Evolutionary conservation across 2,888 invertebrate species (phyloP), one percentile per base, ranked within the genome.

Genomic region (Ferdinandea cuprea): DNA sequence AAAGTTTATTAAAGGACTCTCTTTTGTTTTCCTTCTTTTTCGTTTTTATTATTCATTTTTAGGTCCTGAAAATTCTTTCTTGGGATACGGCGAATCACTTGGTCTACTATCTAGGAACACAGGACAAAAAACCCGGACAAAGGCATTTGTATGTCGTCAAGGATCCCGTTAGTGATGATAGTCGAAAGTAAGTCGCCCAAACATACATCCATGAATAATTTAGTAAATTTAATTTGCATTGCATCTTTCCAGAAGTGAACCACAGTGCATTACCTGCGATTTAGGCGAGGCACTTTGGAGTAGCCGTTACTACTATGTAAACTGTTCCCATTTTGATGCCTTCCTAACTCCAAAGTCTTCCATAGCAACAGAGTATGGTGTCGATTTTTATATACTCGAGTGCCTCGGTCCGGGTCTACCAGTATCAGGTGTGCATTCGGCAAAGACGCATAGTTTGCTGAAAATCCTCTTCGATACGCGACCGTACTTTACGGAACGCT

Each of bases 381-480:
- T 91, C 86, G 89, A 91, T 52, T 90, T 88, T 86, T 97, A 96
- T 90, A 96, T 97, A 86, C 93, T 98, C 86, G 94, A 96, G 89
- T 98, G 98, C 91, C 95, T 95, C 87, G 98, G 98, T n/a, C 98
- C 97, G 46, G 96, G 96, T 79, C 93, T 97, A 85, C 98, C 98
- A 79, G 93, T 96, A 87, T 96, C 96, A 50, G 96, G 91, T 76
- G 93, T 96, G 86, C 96, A 96, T 90, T 93, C 94, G 86, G 94
- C 94, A 87, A 93, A 92, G 87, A 94, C 94, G 54, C 96, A 96
- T 91, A 95, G 95, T 89, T 92, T 96, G 91, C 92, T 95, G 86
- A 93, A 95, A 90, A 93, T 95, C 87, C 92, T 96, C 86, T 96
- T 95, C 91, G 97, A 94, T 91, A 94, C 94, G 90, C 93, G 93